Evolutionary conservation across 2,113 vertebrate genomes (phyloP), one percentile per base, ranked within the genome.

Genomic region (Rhea pennata): DNA sequence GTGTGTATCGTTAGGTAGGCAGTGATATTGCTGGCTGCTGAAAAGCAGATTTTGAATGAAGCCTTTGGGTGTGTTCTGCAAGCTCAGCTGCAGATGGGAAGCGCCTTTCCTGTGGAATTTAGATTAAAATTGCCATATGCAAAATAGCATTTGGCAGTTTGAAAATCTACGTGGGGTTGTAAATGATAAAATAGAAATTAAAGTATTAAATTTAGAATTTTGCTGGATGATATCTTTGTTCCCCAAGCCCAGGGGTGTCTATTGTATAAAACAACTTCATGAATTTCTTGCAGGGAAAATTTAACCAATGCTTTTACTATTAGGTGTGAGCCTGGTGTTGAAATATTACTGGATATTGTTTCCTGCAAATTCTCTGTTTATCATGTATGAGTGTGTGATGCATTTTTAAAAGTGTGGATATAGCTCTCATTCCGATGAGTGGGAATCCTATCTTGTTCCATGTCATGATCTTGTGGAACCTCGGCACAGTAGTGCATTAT

Each of bases 101-200:
- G 88, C 91, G 95, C 90, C 88, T 97, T 97, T 97, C 96, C 97
- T 97, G 96, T 95, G 95, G 96, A 98, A 97, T 95, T 87, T 77
- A 93, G 96, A 95, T 97, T 81, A 93, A 97, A 97, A 93, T 44
- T 79, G 83, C 61, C 20, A 46, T 77, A 8, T 3, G 3, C 72
- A 70, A 73, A 33, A 2, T 58, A 75, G 16, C 40, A 56, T 75
- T 80, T 64, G 81, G 72, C 27, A 65, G n/a, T 77, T 50, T 0
- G 2, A 62, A 90, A 78, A 89, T 64, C 84, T 84, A 80, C n/a
- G 84, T 83, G 62, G 73, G 51, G 20, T n/a, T 80, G 61, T 67
- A 48, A 85, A 44, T 87, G 29, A 61, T 95, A 56, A 77, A 90
- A 59, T 36, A 80, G 50, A 39, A 69, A 92, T 12, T 69, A 42